Base-by-base conservation (phyloP, 2,113 vertebrate genomes). In the Candoia aspera region DNA sequence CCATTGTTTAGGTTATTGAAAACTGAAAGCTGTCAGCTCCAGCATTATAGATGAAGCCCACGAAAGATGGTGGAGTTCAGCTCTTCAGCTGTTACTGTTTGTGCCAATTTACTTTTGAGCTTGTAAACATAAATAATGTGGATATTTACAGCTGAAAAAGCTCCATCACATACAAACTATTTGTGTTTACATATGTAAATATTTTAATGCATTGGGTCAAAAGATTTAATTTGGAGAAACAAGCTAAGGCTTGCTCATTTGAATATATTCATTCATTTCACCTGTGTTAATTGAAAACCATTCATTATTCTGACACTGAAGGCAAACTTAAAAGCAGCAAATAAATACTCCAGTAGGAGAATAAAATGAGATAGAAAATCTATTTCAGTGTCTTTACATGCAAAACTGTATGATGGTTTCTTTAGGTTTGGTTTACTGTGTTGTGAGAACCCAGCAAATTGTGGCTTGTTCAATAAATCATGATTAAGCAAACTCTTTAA, bases 1-100 rank as follows among this genome's bases (percentile, higher is more conserved):
- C 68, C 83, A 73, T 92, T 95, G 60, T 95, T 92, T 90, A 95
- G 92, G 83, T 89, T 95, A 95, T 54, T 96, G 94, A 93, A 97
- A 96, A 93, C 89, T 94, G 91, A 96, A 95, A 96, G 79, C 93
- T 92, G 87, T 95, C 95, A 95, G 88, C 86, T 90, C 92, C 84
- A 68, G 24, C 91, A 90, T 55, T 49, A 93, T 91, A 94, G 90
- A 89, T 95, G 53, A 95, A 94, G n/a, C 49, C 68, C 3, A 1
- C 37, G 5, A 6, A 42, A 12, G 93, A 12, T 88, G 90, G 91
- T 86, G 94, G 57, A 17, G 83, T 58, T 86, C 94, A 79, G 57
- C 4, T 49, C 64, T 95, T 93, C 90, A 53, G 19, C 17, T 84
- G 73, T 84, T 93, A 86, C 91, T 95, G 59, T 91, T 96, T 93